These are phyloP conservation scores for Paralichthys olivaceus DNA, from an alignment of 2,113 vertebrate genomes.

Conservation along the genomic window DNA sequence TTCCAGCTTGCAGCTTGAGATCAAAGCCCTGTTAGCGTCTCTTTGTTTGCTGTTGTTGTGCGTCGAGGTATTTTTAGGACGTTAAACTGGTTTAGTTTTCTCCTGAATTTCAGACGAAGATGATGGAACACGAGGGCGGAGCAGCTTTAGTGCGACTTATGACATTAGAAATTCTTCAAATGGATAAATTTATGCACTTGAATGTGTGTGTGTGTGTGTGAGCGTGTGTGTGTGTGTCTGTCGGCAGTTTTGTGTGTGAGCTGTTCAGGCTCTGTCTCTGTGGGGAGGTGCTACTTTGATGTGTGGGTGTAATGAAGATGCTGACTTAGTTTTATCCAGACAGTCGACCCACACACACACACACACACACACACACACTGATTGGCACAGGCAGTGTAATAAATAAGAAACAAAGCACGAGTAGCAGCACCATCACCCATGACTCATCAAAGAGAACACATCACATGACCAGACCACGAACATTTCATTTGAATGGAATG, in stretches of 20 bases:
- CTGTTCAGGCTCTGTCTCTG: slow-evolving; percentile 38
- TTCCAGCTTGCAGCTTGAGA: background rate
- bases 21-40: background rate
- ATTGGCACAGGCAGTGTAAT: too few species aligned
- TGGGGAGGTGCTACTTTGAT: slow-evolving; percentile 44
- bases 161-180: slow-evolving; percentile 22
- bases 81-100: slow-evolving; percentile 11
- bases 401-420: background rate
- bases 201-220: background rate
- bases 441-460: too few species aligned
- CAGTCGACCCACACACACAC: slow-evolving; percentile 28
- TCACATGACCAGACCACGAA: too few species aligned
- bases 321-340: slow-evolving; percentile 47
- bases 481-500: too few species aligned
- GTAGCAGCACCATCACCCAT: background rate
- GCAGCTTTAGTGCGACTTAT: slow-evolving; percentile 4
- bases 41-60: slow-evolving; percentile 15
- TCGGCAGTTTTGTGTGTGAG: slow-evolving; percentile 12
- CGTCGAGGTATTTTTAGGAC: slow-evolving; percentile 47
- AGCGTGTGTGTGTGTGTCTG: background rate
- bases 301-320: slow-evolving; percentile 44
- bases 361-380: slow-evolving; percentile 15
- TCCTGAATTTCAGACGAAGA: slow-evolving; percentile 38
- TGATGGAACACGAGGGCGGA: slow-evolving; percentile 28
- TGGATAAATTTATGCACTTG: slow-evolving; percentile 17